Evolutionary conservation across 2,797 vertebrate species (phyloP), one percentile per base, ranked within the genome.

Genomic region (Onychomys leucogaster): DNA sequence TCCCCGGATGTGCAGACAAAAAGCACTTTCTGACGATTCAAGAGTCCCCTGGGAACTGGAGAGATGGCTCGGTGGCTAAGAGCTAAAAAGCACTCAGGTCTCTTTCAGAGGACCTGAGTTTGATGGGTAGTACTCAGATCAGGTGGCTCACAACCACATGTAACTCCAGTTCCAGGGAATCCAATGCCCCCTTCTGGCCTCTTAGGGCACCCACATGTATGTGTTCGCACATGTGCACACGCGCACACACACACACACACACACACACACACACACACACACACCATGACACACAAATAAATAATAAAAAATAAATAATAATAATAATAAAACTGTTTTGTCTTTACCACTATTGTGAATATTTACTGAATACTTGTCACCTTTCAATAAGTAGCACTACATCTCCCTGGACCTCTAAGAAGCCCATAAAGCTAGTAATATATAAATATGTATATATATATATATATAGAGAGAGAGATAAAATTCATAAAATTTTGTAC

Each of bases 181-280:
- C 32, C 46, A 69, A 2, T 52, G 7, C 46, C 46, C 34, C 11
- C 65, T 87, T 87, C 84, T 55, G 84, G 23, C 13, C n/a, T 52
- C 65, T n/a, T n/a, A n/a, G 6, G 10, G 32, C 6, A 87, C 65
- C 84, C 49, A 37, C 8, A 55, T 1, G 46, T 16, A 11, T n/a
- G 5, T 9, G 43, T n/a, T n/a, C n/a, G n/a, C n/a, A n/a, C n/a
- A n/a, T n/a, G n/a, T 4, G 12, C 3, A 49, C 2, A 27, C 4
- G 46, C 37, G 12, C 10, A 17, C 41, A 49, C 41, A 65, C 61
- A 63, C 1, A 13, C 19, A 49, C 2, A 10, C 27, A 67, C 61
- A 77, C 75, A 77, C 37, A 73, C 37, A 73, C n/a, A 41, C 16
- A n/a, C 17, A 41, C 41, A 71, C 69, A 41, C 11, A 41, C 25